Evolutionary conservation across 2,797 vertebrate genomes (phyloP).

Genomic region (Micromesistius poutassou): DNA sequence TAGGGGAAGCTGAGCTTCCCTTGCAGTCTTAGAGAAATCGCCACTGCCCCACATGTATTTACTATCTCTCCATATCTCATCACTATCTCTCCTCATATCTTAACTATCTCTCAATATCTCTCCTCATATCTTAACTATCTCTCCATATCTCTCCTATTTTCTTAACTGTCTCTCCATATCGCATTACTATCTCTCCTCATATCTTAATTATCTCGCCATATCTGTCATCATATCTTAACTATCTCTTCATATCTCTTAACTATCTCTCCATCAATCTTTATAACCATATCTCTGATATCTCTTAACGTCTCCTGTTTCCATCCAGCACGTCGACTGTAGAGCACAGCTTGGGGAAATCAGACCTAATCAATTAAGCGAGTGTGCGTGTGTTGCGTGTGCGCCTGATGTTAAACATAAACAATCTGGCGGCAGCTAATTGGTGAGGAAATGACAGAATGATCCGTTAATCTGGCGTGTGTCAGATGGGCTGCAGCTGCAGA

Average conservation of each 20-base stretch:
- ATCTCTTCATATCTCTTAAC: conserved; percentile 11
- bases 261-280: background rate
- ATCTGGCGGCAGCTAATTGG: conserved; percentile 64
- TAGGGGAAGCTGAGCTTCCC: no score
- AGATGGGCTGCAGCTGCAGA: conserved; percentile 46
- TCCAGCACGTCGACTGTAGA: conserved; percentile 15
- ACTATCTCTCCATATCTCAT: no score
- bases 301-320: conserved; percentile 6
- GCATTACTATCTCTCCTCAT: no score
- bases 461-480: conserved; percentile 52
- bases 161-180: no score
- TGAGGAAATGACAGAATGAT: conserved; percentile 51
- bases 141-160: no score
- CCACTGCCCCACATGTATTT: no score
- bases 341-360: conserved; percentile 32
- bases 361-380: conserved; percentile 40
- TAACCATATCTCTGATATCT: conserved; percentile 2
- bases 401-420: conserved; percentile 52
- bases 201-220: no score
- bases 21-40: no score
- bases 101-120: background rate
- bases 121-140: background rate
- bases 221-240: conserved; percentile 10
- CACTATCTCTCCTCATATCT: background rate
- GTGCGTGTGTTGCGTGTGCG: conserved; percentile 17